Base-by-base conservation (phyloP, 1,140 invertebrate species). In the Trissolcus basalis region DNA sequence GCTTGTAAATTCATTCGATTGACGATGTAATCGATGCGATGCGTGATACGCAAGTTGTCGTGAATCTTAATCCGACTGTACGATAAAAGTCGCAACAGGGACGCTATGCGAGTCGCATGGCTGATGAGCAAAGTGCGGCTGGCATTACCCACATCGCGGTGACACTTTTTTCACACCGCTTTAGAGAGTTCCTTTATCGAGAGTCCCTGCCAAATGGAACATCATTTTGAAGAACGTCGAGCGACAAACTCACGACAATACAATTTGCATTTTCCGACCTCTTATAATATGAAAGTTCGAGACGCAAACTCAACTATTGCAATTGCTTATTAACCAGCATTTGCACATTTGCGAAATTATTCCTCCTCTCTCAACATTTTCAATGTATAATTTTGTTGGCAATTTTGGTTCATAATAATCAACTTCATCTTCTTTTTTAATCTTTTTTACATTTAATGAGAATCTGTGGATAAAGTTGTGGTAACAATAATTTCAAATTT, bases 21-120 rank as follows among this genome's bases (percentile, higher is more conserved):
- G 80, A 81, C 77, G 79, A 80, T 82, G 79, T 83, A 83, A 83
- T 83, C 80, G 77, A 82, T 79, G 75, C 70, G 65, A 78, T 78
- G 77, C 82, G 80, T 82, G 80, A 83, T 80, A 63, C 64, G 56
- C 33, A 45, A 63, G 19, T 27, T 53, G 59, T 51, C 53, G 58
- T 64, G 68, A 71, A 71, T 71, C 59, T 71, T 71, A 71, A 71
- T 53, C 39, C 58, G 50, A 60, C 51, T 56, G 53, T 27, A 27
- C 68, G 68, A 71, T 63, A 64, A 58, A 71, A 71, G 59, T 70
- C 67, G 67, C 67, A 70, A 44, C 67, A 44, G 44, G 49, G 58
- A 41, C 43, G 9, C 44, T 70, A 70, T 70, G 67, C 43, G 65
- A 60, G n/a, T 14, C 32, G 65, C 49, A 60, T 69, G 60, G 53